These are phyloP conservation scores for Anthophora plumipes DNA, from an alignment of 2,888 invertebrate species.

Conservation along the genomic window DNA sequence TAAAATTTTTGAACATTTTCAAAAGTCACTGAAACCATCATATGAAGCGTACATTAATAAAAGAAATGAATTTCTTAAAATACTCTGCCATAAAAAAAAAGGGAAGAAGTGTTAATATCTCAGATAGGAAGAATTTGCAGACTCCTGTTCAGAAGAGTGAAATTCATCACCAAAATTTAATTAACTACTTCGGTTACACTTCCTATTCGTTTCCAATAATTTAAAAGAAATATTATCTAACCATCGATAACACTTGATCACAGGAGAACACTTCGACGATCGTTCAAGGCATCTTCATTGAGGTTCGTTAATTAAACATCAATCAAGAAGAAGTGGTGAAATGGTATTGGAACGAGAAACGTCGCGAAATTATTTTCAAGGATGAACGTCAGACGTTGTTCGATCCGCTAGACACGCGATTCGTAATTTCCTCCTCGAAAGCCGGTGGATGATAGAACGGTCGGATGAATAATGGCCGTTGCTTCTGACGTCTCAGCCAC, in stretches of 20 bases:
- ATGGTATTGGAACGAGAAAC: neutral
- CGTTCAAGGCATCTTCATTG: neutral
- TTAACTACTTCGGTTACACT: no score
- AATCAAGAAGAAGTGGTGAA: constrained; percentile 23
- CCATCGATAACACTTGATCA: neutral
- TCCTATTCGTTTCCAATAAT: neutral
- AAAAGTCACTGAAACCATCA: no score
- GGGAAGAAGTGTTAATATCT: neutral
- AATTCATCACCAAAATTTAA: no score
- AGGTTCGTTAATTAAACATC: constrained; percentile 47
- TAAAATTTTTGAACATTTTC: no score
- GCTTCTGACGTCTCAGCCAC: constrained; percentile 55
- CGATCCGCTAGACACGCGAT: constrained; percentile 38
- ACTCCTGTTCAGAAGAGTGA: no score
- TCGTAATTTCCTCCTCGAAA: constrained; percentile 61
- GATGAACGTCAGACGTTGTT: constrained; percentile 43
- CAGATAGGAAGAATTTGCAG: neutral
- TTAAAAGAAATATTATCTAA: neutral
- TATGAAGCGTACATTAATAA: no score
- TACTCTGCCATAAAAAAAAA: no score
- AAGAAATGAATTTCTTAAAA: no score
- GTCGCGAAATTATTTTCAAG: constrained; percentile 50
- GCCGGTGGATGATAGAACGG: constrained; percentile 54
- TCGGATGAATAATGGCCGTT: constrained; percentile 60
- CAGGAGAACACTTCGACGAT: constrained; percentile 9